These are phyloP conservation scores for Engraulis encrasicolus DNA, from an alignment of 2,113 vertebrate species.

Conservation along the genomic window DNA sequence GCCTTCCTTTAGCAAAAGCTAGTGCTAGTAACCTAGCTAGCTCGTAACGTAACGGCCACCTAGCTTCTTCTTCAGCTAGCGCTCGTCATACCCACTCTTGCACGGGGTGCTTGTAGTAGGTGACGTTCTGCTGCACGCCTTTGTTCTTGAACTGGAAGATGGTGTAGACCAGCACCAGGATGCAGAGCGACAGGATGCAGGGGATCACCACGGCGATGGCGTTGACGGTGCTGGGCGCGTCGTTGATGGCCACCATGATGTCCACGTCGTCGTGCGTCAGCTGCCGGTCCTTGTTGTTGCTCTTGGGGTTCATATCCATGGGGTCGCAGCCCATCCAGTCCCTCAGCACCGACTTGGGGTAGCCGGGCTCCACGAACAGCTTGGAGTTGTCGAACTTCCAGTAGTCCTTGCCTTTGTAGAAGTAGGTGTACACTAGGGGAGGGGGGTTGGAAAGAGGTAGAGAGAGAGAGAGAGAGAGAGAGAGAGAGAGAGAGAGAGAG, in stretches of 20 bases:
- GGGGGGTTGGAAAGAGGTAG: too few species aligned
- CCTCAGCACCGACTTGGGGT: constrained; percentile 92
- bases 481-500: too few species aligned
- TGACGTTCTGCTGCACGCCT: constrained; percentile 89
- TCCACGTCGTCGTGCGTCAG: constrained; percentile 91
- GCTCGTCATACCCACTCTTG: constrained; percentile 97
- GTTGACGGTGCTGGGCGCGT: constrained; percentile 92
- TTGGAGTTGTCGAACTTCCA: constrained; percentile 99
- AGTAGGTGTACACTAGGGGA: constrained; percentile 93
- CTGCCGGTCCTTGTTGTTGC: constrained; percentile 87
- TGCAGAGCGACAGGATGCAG: constrained; percentile 95
- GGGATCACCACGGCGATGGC: constrained; percentile 97
- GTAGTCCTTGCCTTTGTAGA: constrained; percentile 98
- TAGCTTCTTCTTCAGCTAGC: too few species aligned
- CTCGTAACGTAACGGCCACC: too few species aligned
- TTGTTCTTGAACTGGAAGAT: constrained; percentile 99
- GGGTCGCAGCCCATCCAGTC: constrained; percentile 99
- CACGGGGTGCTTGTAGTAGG: constrained; percentile 96
- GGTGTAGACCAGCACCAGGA: constrained; percentile 96
- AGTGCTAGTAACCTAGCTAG: too few species aligned
- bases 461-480: too few species aligned
- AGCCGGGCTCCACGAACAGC: constrained; percentile 91
- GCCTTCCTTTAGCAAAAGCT: too few species aligned
- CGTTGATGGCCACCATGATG: constrained; percentile 97
- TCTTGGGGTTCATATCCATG: constrained; percentile 91